These are phyloP conservation scores for Eonycteris spelaea DNA, from an alignment of 2,113 vertebrate species.

Conservation along the genomic window DNA sequence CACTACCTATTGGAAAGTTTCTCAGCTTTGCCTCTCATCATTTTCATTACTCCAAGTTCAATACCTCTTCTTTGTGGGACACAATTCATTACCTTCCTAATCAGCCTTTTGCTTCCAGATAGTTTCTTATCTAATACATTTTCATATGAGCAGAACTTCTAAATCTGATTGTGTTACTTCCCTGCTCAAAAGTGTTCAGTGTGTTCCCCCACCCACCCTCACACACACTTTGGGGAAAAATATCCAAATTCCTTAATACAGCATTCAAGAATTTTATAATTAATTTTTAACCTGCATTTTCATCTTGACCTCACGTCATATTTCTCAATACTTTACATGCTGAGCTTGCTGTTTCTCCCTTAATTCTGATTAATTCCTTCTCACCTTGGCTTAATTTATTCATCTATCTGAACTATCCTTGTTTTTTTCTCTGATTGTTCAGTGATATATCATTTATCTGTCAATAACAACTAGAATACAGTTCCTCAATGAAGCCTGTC, in stretches of 20 bases:
- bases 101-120: neutral
- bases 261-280: neutral
- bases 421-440: neutral
- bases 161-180: neutral
- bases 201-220: neutral
- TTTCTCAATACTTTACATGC: neutral
- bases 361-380: slow-evolving; percentile 33
- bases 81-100: neutral
- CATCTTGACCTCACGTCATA: neutral
- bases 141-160: neutral
- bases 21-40: neutral
- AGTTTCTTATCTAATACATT: slow-evolving; percentile 6
- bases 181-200: neutral
- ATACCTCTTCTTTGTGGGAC: neutral
- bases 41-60: neutral
- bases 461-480: neutral
- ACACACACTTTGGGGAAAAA: neutral
- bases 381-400: neutral
- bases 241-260: neutral
- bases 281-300: neutral
- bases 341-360: neutral
- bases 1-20: neutral
- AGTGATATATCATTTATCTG: neutral
- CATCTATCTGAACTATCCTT: neutral
- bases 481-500: neutral